Percentiles rank a stretch among this genome's conserved stretches.
Conservation (phyloP, 2,888 invertebrate species). For the Terebella lapidaria region DNA sequence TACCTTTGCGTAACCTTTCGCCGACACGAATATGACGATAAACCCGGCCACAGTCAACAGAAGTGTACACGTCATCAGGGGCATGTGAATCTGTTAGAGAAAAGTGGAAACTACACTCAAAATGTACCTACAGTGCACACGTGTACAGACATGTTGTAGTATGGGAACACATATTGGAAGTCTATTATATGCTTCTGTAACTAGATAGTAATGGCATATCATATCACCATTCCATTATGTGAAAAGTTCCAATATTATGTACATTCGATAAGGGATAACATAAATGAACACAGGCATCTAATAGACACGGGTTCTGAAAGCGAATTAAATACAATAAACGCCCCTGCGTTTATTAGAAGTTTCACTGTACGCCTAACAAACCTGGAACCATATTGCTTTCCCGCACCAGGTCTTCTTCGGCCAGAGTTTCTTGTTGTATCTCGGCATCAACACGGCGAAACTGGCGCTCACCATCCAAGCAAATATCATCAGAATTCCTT, state of each 20-base stretch:
- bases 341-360: too few species aligned
- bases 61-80: conserved; percentile 31
- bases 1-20: conserved; percentile 33
- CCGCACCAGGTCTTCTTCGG: conserved; percentile 30
- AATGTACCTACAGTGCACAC: too few species aligned
- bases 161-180: too few species aligned
- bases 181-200: too few species aligned
- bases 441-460: conserved; percentile 41
- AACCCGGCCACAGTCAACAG: conserved; percentile 31
- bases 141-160: too few species aligned
- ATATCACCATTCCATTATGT: too few species aligned
- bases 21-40: conserved; percentile 40
- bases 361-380: conserved; percentile 22
- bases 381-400: conserved; percentile 46
- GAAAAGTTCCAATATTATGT: too few species aligned
- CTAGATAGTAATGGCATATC: too few species aligned
- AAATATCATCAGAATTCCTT: conserved; percentile 45
- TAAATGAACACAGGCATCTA: background rate
- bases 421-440: conserved; percentile 45
- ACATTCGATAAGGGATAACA: too few species aligned
- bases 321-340: background rate
- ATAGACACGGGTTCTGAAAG: too few species aligned
- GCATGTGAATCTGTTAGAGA: conserved; percentile 8
- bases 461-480: conserved; percentile 48
- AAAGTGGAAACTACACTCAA: too few species aligned